Base-by-base conservation (phyloP, 2,797 vertebrate species). In the Petrocephalus schoutedeni region DNA sequence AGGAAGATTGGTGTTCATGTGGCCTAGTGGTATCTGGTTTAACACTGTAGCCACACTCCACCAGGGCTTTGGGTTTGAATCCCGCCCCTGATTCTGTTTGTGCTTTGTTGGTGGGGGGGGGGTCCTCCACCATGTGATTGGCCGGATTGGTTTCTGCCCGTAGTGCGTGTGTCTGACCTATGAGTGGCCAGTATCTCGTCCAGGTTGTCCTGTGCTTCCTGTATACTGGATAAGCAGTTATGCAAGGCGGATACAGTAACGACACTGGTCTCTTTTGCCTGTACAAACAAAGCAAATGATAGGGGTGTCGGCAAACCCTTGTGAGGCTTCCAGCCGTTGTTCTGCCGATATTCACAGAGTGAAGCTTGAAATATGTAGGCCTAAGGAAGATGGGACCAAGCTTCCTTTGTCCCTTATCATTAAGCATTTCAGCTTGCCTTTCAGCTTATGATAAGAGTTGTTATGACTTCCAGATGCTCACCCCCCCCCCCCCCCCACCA, bases 391-490 rank as follows among this genome's bases (percentile, higher is more conserved):
- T 7, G 16, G 53, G 54, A 85, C 32, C 84, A 28, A 2, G 36
- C 14, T 36, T 51, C 51, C 21, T 53, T 53, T 84, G 51, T 82
- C 16, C 71, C 54, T 59, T 57, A 57, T 89, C 90, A 88, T 92
- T 89, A 89, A 87, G 90, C 87, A 91, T 89, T 88, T 90, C 87
- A 90, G 91, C 87, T 90, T 88, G 85, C 91, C 86, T 92, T 87
- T 88, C 58, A 89, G 86, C 45, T 89, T 89, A 82, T 89, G 90
- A 89, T 92, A 91, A 91, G 88, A 88, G 91, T 53, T 88, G 91
- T 91, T 93, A 92, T 93, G 88, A 90, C 89, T 94, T 95, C 91
- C 93, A 95, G 93, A 94, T 94, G 93, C 54, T 32, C 3, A 23
- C 54, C 0, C 0, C 10, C 61, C 12, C 21, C 61, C 61, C n/a